Conservation (phyloP, 2,888 invertebrate species). For the Lepetodrilus schrolli region DNA sequence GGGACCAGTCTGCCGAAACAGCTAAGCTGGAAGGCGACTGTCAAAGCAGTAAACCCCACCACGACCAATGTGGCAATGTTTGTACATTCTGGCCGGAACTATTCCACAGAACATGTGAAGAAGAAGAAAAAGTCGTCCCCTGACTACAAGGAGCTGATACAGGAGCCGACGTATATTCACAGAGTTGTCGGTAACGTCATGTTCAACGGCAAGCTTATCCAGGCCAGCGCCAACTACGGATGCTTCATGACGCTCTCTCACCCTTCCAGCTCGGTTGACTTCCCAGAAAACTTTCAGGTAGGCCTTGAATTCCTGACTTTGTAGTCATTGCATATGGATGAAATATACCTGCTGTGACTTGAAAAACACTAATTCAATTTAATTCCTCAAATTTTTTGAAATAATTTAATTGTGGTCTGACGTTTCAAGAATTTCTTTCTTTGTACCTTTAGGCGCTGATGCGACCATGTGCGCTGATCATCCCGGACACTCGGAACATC, state of each 20-base stretch:
- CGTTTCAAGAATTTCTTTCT: no score
- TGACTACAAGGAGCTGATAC: conserved; percentile 66
- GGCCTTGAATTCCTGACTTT: no score
- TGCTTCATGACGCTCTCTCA: conserved; percentile 72
- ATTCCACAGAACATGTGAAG: conserved; percentile 53
- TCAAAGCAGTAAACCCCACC: no score
- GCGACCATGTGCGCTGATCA: conserved; percentile 71
- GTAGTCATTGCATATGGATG: no score
- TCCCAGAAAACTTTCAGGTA: conserved; percentile 72
- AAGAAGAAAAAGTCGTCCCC: conserved; percentile 44
- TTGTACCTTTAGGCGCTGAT: conserved; percentile 60
- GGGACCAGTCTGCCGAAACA: no score
- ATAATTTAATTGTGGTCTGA: no score
- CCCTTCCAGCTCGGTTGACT: conserved; percentile 48
- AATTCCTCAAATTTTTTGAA: no score
- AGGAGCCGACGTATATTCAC: conserved; percentile 64
- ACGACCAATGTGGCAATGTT: no score
- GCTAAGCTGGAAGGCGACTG: no score
- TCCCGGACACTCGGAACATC: conserved; percentile 65
- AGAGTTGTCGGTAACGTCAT: conserved; percentile 69
- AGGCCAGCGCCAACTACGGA: conserved; percentile 70
- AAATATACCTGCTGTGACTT: no score
- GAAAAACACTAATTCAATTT: no score
- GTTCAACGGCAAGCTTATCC: conserved; percentile 71
- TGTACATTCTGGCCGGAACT: no score